Evolutionary conservation across 2,113 vertebrate genomes (phyloP).

Genomic region (Anolis carolinensis): DNA sequence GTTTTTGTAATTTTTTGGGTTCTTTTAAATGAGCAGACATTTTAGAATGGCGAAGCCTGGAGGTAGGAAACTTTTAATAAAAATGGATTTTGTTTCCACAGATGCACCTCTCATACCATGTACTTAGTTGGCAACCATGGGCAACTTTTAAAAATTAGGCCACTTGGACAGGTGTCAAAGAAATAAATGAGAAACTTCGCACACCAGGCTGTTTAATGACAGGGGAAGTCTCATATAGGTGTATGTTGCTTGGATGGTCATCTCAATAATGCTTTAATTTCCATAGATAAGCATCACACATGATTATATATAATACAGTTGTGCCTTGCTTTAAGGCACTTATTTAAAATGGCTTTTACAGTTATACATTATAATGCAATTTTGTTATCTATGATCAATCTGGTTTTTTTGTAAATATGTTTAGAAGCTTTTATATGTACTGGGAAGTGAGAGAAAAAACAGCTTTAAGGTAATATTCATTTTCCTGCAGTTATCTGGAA

Average conservation of each 20-base stretch:
- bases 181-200: neutral
- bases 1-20: rapidly evolving
- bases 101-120: neutral
- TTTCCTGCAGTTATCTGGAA: too few species aligned
- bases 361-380: too few species aligned
- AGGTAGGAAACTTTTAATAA: constrained; percentile 14
- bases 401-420: neutral
- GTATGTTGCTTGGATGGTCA: neutral
- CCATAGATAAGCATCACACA: neutral
- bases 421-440: too few species aligned
- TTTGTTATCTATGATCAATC: neutral
- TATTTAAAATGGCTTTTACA: too few species aligned
- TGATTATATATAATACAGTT: neutral
- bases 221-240: neutral
- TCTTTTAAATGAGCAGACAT: neutral
- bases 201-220: neutral
- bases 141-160: neutral
- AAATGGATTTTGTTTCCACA: constrained; percentile 8
- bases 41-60: constrained; percentile 4
- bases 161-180: neutral
- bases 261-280: neutral
- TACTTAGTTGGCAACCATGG: neutral
- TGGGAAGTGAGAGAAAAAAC: too few species aligned
- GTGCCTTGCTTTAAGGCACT: too few species aligned
- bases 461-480: too few species aligned